phyloP scores from a whole-genome alignment of 1,140 invertebrate genomes.

The Lordiphosa collinella region DNA sequence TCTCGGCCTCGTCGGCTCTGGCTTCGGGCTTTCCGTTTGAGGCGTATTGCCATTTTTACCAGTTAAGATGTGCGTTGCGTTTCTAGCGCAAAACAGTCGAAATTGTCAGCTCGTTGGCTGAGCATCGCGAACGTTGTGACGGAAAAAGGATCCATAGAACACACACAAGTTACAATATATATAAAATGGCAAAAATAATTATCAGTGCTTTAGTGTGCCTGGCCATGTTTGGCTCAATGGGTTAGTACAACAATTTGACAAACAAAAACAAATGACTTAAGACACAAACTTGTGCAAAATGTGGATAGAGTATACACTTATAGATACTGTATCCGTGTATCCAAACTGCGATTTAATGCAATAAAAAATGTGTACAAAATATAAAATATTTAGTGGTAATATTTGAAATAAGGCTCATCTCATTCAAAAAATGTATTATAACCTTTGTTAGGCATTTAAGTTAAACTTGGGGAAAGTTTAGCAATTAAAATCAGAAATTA shows the following conservation, averaged over 20 bases:
- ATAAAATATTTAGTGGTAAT: too few species aligned
- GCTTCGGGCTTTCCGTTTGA: slow-evolving; percentile 14
- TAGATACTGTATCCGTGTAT: too few species aligned
- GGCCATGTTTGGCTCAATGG: slow-evolving; percentile 75
- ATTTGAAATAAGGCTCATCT: too few species aligned
- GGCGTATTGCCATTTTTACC: slow-evolving; percentile 39
- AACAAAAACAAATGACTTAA: slow-evolving; percentile 44
- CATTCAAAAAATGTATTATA: too few species aligned
- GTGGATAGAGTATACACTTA: too few species aligned
- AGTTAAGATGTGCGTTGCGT: slow-evolving; percentile 65
- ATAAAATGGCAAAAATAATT: slow-evolving; percentile 63
- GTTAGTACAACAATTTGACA: slow-evolving; percentile 55
- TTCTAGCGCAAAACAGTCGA: slow-evolving; percentile 73
- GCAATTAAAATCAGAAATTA: too few species aligned
- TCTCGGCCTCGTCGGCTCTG: slow-evolving; percentile 17
- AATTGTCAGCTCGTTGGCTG: slow-evolving; percentile 68
- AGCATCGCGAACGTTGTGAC: slow-evolving; percentile 50
- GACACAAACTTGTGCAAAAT: slow-evolving; percentile 41
- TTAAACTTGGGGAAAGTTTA: too few species aligned
- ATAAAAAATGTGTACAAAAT: too few species aligned
- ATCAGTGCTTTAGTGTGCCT: slow-evolving; percentile 71
- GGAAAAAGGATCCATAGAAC: slow-evolving; percentile 30
- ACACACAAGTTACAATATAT: slow-evolving; percentile 12
- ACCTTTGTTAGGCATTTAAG: too few species aligned
- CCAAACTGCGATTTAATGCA: too few species aligned